Evolutionary conservation across 2,113 vertebrate species (phyloP).

Genomic region (Lethenteron camtschaticum): DNA sequence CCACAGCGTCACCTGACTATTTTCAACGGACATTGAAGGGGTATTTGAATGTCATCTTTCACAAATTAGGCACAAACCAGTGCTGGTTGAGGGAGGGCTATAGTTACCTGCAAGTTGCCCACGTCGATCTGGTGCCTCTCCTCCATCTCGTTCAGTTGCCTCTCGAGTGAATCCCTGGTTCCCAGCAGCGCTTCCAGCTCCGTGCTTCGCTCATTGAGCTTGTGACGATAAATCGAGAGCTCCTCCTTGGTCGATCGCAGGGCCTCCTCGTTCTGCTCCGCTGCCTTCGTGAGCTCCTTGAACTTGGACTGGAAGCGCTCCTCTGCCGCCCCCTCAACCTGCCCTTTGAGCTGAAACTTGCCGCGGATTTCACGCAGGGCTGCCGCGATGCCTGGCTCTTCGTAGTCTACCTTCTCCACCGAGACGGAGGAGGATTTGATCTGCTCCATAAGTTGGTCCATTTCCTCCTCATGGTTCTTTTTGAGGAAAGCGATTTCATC

Average conservation of each 20-base stretch:
- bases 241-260: constrained; percentile 20
- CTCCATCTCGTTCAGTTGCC: constrained; percentile 23
- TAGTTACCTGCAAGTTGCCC: not conserved
- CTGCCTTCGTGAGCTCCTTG: constrained; percentile 20
- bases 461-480: constrained; percentile 20
- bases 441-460: constrained; percentile 18
- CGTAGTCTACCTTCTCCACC: constrained; percentile 13
- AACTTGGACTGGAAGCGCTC: constrained; percentile 21
- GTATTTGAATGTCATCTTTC: too few species aligned
- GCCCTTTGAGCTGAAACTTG: constrained; percentile 19
- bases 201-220: constrained; percentile 20
- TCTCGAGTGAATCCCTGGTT: constrained; percentile 24
- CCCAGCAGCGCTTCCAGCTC: constrained; percentile 26
- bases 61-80: too few species aligned
- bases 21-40: too few species aligned
- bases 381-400: constrained; percentile 19
- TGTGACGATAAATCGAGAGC: constrained; percentile 19
- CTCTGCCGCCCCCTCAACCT: constrained; percentile 11
- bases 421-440: constrained; percentile 15
- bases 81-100: too few species aligned
- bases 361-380: constrained; percentile 24
- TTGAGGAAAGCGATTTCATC: constrained; percentile 25
- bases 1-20: too few species aligned
- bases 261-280: constrained; percentile 21
- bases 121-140: constrained; percentile 24